A percentile compares a stretch with the other conserved stretches of the same genome.
Evolutionary conservation across 92 coral and sea anemone species (phyloP).

Genomic region (Pocillopora meandrina): DNA sequence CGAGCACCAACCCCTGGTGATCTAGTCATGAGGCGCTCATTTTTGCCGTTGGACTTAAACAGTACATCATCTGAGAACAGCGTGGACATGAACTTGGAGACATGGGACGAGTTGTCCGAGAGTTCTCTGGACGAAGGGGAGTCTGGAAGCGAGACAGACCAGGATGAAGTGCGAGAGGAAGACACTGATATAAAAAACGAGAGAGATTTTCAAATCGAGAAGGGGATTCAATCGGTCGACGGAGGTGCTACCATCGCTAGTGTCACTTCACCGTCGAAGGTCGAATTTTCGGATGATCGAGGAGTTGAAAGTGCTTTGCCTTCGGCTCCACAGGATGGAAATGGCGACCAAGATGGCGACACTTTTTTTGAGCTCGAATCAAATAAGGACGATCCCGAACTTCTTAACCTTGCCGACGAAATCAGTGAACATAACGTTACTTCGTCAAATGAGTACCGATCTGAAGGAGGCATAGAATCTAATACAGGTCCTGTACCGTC

Average conservation of each 20-base stretch:
- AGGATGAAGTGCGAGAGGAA: neutral
- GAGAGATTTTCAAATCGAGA: neutral
- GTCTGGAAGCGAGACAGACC: constrained; percentile 26
- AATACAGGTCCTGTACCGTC: neutral
- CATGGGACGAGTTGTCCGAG: constrained; percentile 58
- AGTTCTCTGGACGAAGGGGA: constrained; percentile 36
- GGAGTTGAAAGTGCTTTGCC: neutral
- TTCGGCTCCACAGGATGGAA: constrained; percentile 2
- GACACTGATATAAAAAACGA: neutral
- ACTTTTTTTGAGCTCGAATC: constrained; percentile 64
- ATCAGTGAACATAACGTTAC: constrained; percentile 41
- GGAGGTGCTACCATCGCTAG: neutral
- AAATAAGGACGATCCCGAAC: constrained; percentile 75
- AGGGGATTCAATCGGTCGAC: neutral
- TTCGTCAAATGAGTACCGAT: constrained; percentile 16
- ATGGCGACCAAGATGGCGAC: constrained; percentile 36
- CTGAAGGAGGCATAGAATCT: constrained; percentile 12
- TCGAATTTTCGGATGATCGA: constrained; percentile 27
- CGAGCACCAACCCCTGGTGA: constrained; percentile 85
- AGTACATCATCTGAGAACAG: constrained; percentile 95
- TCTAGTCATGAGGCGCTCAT: constrained; percentile 84
- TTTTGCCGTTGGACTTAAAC: constrained; percentile 88
- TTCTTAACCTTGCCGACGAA: constrained; percentile 67
- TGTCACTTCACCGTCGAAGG: neutral
- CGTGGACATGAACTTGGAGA: constrained; percentile 52